Evolutionary conservation across 30 jellyfish, hydroid and myxozoan species (phyloP), one percentile per base, ranked within the genome.

Genomic region (Mastigias papua): DNA sequence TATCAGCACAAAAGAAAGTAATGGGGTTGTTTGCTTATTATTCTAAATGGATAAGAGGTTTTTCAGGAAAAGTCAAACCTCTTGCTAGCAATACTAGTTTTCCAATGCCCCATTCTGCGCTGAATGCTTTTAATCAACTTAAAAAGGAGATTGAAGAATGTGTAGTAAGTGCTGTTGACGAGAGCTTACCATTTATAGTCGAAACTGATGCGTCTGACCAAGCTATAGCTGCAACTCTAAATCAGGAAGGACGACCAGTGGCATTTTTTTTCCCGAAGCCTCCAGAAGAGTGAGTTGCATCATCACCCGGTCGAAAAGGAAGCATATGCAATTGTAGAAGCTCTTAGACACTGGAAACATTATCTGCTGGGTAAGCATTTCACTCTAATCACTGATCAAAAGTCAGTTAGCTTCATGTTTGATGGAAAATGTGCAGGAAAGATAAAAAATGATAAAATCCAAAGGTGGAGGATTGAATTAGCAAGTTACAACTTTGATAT

Each of bases 181-280:
- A 78, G 69, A 67, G 61, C 58, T 46, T 54, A 42, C 98, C 89
- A 25, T 88, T 88, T 69, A 80, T 3, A 54, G 65, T 93, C 2
- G 98, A 92, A 88, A 86, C 98, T 33, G 98, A 92, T 87, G 96
- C 97, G 33, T 87, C 97, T 37, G 97, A 93, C 30, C 29, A 88
- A 22, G 94, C 93, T 15, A 32, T 89, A 13, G 93, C 97, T 22
- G 98, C 97, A 49, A 88, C 92, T 16, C 93, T 92, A 15, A 88
- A 66, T 67, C 98, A 92, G 72, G 49, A 57, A 7, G 97, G 97
- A 25, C 58, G 94, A 35, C 97, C 98, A 17, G 97, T 92, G 9
- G 96, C 98, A 13, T 91, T 90, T 61, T 57, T 61, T 85, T 50
- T 85, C 97, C 9, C 73, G 96, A 20, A 65, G 87, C n/a, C 73